Evolutionary conservation across 2,888 invertebrate species (phyloP).

Genomic region (Himalopsyche tibetana): DNA sequence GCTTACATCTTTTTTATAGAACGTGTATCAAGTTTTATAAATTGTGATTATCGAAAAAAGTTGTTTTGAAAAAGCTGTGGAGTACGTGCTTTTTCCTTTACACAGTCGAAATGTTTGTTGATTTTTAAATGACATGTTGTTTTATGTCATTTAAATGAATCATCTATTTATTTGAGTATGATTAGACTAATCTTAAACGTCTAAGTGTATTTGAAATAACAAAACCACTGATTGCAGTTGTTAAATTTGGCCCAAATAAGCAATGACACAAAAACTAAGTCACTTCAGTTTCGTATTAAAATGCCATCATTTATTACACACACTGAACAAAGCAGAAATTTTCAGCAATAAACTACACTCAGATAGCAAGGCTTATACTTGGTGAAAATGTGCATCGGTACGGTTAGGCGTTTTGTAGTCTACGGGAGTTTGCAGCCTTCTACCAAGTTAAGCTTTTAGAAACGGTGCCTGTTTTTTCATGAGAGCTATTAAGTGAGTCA

Average conservation of each 20-base stretch:
- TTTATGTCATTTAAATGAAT: too few relatives aligned
- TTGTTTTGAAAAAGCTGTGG: too few relatives aligned
- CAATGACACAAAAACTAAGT: not conserved
- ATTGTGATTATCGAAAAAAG: too few relatives aligned
- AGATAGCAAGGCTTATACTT: not conserved
- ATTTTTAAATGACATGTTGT: too few relatives aligned
- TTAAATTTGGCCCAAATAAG: not conserved
- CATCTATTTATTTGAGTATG: too few relatives aligned
- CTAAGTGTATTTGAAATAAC: too few relatives aligned
- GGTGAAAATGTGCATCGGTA: not conserved
- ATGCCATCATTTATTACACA: not conserved
- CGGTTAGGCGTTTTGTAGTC: not conserved
- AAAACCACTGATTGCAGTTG: too few relatives aligned
- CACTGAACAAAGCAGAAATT: not conserved
- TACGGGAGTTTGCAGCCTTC: not conserved
- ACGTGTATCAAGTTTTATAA: too few relatives aligned
- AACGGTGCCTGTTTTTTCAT: not conserved
- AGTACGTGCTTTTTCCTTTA: too few relatives aligned
- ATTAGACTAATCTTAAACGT: too few relatives aligned
- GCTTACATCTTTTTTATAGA: too few relatives aligned
- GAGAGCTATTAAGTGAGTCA: not conserved
- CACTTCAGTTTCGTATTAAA: not conserved
- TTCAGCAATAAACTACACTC: conserved; percentile 2
- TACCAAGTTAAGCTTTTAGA: not conserved
- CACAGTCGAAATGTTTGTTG: too few relatives aligned